Percentiles rank a stretch among this genome's conserved stretches.
Evolutionary conservation across 2,797 vertebrate genomes (phyloP).

Genomic region (Eulemur coronatus): DNA sequence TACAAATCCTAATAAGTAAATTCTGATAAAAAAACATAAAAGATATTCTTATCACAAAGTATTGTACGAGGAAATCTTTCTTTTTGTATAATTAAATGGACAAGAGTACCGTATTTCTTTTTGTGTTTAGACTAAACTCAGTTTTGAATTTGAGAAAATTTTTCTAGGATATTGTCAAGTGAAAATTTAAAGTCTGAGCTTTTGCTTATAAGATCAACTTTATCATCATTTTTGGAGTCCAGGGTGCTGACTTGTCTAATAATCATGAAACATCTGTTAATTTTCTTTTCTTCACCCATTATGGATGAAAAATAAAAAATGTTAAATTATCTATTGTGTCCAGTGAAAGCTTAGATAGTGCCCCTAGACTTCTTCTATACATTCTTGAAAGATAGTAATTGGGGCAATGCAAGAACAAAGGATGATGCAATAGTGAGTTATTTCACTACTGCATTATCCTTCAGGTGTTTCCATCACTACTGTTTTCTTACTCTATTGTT

Average conservation of each 20-base stretch:
- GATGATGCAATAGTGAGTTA: background rate
- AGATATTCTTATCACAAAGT: background rate
- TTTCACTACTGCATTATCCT: background rate
- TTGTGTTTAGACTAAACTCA: background rate
- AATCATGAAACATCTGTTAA: background rate
- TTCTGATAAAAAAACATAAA: background rate
- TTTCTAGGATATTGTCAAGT: background rate
- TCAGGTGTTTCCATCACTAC: background rate
- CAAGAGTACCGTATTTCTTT: background rate
- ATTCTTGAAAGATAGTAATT: background rate
- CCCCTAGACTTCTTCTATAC: background rate
- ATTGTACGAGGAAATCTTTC: background rate
- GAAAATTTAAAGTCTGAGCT: background rate
- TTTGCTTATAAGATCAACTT: background rate
- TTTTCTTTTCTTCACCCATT: background rate
- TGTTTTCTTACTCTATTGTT: background rate
- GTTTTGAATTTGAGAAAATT: background rate
- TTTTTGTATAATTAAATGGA: background rate
- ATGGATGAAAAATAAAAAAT: background rate
- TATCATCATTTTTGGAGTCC: background rate
- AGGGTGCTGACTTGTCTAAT: background rate
- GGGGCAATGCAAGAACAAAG: background rate
- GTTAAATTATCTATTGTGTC: background rate
- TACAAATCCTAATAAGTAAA: background rate
- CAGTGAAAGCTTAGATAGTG: background rate